Evolutionary conservation across 2,113 vertebrate genomes (phyloP).

Genomic region (human): DNA sequence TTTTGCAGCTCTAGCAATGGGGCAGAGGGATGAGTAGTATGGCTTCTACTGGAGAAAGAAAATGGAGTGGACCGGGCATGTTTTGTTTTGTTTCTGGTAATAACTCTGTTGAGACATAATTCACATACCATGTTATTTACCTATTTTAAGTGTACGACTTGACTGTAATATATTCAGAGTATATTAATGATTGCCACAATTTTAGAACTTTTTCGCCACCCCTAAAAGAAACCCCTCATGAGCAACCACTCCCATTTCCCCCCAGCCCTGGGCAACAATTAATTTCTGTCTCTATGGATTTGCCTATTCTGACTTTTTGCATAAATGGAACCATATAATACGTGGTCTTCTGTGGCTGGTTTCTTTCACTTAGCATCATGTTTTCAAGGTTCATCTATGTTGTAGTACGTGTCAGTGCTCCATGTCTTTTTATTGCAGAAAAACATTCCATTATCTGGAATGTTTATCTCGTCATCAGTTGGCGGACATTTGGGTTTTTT

Average conservation of each 20-base stretch:
- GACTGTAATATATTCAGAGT: background rate
- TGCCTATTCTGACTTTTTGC: background rate
- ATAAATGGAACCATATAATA: accelerated
- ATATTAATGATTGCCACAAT: background rate
- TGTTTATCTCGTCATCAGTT: background rate
- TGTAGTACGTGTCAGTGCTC: background rate
- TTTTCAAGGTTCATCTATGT: background rate
- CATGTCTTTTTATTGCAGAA: background rate
- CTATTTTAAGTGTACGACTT: background rate
- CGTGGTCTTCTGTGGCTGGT: background rate
- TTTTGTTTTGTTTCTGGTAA: background rate
- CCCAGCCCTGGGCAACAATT: background rate
- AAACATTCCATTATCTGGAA: background rate
- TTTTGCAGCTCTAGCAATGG: background rate
- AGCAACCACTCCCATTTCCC: no score
- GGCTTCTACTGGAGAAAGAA: background rate
- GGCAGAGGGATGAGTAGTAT: no score
- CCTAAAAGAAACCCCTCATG: background rate
- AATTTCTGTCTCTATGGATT: background rate
- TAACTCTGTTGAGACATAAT: background rate
- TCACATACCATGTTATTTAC: background rate
- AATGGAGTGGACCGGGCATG: background rate
- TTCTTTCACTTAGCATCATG: background rate
- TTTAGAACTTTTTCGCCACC: background rate
- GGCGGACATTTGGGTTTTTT: background rate